phyloP scores from a whole-genome alignment of 2,888 invertebrate genomes.

The Sinhomidia bicolor region DNA sequence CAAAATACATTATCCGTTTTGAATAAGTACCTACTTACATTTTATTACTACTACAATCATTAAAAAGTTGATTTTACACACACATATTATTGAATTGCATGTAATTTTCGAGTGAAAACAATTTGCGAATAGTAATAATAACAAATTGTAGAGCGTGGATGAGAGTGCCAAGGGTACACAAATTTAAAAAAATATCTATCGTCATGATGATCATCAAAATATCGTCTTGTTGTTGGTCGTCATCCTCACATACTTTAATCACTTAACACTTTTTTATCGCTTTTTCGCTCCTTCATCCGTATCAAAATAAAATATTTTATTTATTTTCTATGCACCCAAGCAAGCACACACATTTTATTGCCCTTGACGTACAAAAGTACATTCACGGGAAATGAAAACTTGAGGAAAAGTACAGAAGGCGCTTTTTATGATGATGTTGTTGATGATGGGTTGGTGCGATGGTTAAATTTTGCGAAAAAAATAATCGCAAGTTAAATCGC shows the following conservation, averaged over 20 bases:
- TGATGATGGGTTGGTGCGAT: no score
- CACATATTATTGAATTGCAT: background rate
- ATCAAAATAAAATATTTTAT: conserved; percentile 48
- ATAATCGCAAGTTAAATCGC: background rate
- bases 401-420: background rate
- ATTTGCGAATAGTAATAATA: background rate
- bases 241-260: background rate
- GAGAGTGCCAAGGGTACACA: no score
- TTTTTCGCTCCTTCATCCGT: conserved; percentile 61
- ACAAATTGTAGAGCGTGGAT: no score
- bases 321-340: no score
- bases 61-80: background rate
- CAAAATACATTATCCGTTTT: no score
- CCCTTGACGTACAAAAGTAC: conserved; percentile 39
- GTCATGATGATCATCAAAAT: background rate
- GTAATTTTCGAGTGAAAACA: background rate
- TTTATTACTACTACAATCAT: background rate
- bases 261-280: conserved; percentile 63
- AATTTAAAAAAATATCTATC: background rate
- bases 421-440: background rate
- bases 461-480: no score
- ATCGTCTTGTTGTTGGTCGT: background rate
- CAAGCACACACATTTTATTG: no score
- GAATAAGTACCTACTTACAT: no score
- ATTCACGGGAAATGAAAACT: no score